phyloP scores from a whole-genome alignment of 2,888 invertebrate genomes.

The Cacoxenus indagator region DNA sequence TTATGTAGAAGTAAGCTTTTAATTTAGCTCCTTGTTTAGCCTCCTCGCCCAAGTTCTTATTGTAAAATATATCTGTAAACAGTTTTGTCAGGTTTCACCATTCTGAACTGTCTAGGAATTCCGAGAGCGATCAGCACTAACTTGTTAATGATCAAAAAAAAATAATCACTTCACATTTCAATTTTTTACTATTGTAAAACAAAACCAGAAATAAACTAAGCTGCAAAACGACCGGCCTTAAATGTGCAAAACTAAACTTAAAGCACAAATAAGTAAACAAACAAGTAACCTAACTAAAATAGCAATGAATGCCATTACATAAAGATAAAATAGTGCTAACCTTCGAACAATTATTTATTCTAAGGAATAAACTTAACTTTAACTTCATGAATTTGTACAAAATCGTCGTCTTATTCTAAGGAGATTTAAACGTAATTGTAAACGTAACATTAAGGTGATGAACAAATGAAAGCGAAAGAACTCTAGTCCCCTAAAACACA shows the following conservation, averaged over 20 bases:
- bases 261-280: constrained; percentile 32
- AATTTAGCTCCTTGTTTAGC: too few species aligned
- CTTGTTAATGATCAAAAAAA: background rate
- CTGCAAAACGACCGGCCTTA: constrained; percentile 58
- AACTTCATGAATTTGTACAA: background rate
- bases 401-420: background rate
- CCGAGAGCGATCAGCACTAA: background rate
- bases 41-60: too few species aligned
- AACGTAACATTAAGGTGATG: background rate
- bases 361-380: background rate
- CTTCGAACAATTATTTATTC: background rate
- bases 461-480: background rate
- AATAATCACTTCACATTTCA: background rate
- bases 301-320: background rate
- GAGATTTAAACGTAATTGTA: background rate
- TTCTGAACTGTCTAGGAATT: background rate
- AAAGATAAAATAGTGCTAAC: background rate
- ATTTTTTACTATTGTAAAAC: constrained; percentile 9
- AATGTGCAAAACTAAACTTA: constrained; percentile 56
- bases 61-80: constrained; percentile 32
- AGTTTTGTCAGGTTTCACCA: constrained; percentile 65
- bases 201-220: constrained; percentile 33
- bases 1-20: constrained; percentile 33
- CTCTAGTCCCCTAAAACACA: constrained; percentile 6
- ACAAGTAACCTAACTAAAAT: background rate